Conservation (phyloP, 2,113 vertebrate genomes). For the Saguinus imperator region DNA sequence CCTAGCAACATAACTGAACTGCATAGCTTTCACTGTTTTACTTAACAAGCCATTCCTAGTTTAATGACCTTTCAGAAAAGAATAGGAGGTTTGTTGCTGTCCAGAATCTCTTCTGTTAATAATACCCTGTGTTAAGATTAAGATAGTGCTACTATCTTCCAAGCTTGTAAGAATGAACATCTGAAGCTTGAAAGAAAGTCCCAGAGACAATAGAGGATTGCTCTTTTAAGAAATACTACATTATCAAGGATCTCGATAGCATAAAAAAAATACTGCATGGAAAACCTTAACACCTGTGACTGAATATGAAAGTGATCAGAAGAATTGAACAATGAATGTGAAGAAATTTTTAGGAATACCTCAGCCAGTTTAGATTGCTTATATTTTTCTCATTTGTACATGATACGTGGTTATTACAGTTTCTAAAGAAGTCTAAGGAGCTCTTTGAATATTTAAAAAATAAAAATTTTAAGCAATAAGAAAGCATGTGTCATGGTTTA, state of each 20-base stretch:
- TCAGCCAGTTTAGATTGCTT: slow-evolving; percentile 6
- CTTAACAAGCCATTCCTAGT: background rate
- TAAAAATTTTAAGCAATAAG: background rate
- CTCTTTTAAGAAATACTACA: background rate
- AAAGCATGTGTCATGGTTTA: background rate
- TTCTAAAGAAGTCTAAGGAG: background rate
- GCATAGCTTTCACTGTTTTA: background rate
- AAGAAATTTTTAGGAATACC: background rate
- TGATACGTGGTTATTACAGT: background rate
- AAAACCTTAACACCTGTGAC: background rate
- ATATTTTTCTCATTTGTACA: background rate
- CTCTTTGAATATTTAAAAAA: slow-evolving; percentile 25
- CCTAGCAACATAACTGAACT: background rate
- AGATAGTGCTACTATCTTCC: background rate
- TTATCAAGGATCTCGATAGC: background rate
- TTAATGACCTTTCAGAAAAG: background rate
- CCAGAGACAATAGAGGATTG: background rate
- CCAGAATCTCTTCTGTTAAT: background rate
- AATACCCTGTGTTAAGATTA: background rate
- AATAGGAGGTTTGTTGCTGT: background rate
- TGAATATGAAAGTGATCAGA: background rate
- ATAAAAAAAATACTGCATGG: background rate
- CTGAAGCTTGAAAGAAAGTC: slow-evolving; percentile 35
- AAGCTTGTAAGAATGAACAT: background rate
- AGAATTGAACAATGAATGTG: background rate